Evolutionary conservation across 2,113 vertebrate species (phyloP).

Genomic region (Jacana jacana): DNA sequence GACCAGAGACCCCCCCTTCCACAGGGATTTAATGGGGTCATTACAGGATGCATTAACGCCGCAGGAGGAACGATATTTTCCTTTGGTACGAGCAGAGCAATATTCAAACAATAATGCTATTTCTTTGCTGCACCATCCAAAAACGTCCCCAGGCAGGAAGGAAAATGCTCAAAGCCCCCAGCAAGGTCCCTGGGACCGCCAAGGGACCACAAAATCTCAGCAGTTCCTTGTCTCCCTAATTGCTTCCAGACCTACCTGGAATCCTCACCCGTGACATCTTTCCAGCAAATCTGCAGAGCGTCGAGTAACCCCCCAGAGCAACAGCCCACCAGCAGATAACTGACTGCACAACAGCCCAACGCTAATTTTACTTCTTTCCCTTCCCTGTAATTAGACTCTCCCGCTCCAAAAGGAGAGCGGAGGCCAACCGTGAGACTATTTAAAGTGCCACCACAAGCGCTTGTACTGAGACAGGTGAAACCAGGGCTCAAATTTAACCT

Average conservation of each 20-base stretch:
- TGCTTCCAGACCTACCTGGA: constrained; percentile 80
- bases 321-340: neutral
- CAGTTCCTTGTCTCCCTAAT: neutral
- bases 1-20: neutral
- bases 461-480: constrained; percentile 45
- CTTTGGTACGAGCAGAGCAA: neutral
- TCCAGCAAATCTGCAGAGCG: constrained; percentile 17
- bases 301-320: neutral
- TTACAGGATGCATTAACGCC: neutral
- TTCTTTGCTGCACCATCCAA: neutral
- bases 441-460: constrained; percentile 46
- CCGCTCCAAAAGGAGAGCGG: constrained; percentile 56
- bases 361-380: constrained; percentile 28
- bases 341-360: neutral
- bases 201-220: neutral
- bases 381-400: constrained; percentile 65
- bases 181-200: neutral
- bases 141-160: neutral
- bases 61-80: neutral
- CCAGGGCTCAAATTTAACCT: neutral
- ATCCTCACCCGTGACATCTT: constrained; percentile 78
- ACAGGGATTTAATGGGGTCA: neutral
- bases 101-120: neutral
- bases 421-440: constrained; percentile 54
- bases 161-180: neutral